These are phyloP conservation scores for Scolanthus callimorphus DNA, from an alignment of 92 coral and sea anemone species.

Conservation along the genomic window DNA sequence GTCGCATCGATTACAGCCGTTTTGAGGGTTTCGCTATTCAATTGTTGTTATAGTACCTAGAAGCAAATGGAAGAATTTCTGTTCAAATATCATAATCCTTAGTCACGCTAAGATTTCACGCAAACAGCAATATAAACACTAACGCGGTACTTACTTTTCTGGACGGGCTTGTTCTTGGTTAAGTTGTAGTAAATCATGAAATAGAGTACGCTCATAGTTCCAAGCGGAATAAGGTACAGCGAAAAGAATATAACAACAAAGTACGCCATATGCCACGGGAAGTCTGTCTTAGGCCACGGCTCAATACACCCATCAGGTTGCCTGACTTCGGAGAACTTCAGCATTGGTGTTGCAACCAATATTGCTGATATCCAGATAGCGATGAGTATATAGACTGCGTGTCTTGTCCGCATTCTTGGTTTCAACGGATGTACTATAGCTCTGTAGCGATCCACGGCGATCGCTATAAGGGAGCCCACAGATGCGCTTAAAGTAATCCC, in stretches of 20 bases:
- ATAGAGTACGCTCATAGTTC: conserved; percentile 60
- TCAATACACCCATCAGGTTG: conserved; percentile 37
- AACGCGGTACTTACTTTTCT: conserved; percentile 45
- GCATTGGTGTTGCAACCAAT: conserved; percentile 50
- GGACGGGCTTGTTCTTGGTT: conserved; percentile 31
- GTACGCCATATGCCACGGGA: conserved; percentile 21
- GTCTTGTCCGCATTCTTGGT: conserved; percentile 69
- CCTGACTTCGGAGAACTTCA: conserved; percentile 30
- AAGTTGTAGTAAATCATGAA: conserved; percentile 67
- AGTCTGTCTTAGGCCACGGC: conserved; percentile 35
- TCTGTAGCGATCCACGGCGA: conserved; percentile 76
- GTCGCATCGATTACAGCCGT: background rate
- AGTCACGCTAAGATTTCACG: too few species aligned
- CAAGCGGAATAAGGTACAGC: conserved; percentile 57
- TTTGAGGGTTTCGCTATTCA: background rate
- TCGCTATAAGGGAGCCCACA: conserved; percentile 74
- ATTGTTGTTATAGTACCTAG: background rate
- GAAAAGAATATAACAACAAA: conserved; percentile 34
- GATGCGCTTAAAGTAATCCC: conserved; percentile 68
- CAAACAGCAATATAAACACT: too few species aligned
- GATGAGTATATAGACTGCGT: conserved; percentile 58
- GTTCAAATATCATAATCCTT: too few species aligned
- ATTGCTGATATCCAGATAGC: conserved; percentile 69
- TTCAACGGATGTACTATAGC: conserved; percentile 83
- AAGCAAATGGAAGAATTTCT: too few species aligned